Evolutionary conservation across 2,888 invertebrate species (phyloP), one percentile per base, ranked within the genome.

Genomic region (Chymomyza caudatula): DNA sequence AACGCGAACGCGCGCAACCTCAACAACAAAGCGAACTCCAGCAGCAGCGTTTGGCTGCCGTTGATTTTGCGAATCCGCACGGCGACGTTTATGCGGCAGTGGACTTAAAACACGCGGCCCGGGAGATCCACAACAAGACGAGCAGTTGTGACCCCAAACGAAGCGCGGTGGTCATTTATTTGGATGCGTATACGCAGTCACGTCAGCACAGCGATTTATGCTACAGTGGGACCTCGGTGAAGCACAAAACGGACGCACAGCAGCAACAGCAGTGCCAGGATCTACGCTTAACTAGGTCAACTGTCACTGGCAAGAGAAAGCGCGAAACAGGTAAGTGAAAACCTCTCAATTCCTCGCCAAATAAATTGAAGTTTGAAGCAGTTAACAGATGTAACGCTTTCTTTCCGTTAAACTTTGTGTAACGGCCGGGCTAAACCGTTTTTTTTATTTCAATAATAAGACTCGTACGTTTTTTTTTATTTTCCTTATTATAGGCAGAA

Each of bases 251-350:
- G 17, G 29, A 63, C 2, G 61, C 63, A 51, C 65, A 63, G 20
- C 63, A 60, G 15, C 70, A 71, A 54, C 75, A 71, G 15, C 77
- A 71, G 47, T 74, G 73, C 49, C 68, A 63, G 53, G 17, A 69
- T 62, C 69, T 71, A 61, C 54, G 68, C 66, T 69, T 65, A 66
- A 58, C 71, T 52, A 64, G 63, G 65, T 70, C 72, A 72, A 69
- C 76, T 69, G 71, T 67, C 63, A 70, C 65, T 58, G 85, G 74
- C 74, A 86, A 85, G 67, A 76, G 85, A 65, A 85, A 86, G 69
- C 86, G 85, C 63, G 77, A 87, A 73, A 78, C 75, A 86, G 85
- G 85, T 85, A 70, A 71, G 84, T 69, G 11, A 44, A 44, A 44
- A n/a, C n/a, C n/a, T n/a, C n/a, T n/a, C n/a, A n/a, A n/a, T n/a